phyloP scores from a whole-genome alignment of 2,113 vertebrate genomes.

The Ictidomys tridecemlineatus region DNA sequence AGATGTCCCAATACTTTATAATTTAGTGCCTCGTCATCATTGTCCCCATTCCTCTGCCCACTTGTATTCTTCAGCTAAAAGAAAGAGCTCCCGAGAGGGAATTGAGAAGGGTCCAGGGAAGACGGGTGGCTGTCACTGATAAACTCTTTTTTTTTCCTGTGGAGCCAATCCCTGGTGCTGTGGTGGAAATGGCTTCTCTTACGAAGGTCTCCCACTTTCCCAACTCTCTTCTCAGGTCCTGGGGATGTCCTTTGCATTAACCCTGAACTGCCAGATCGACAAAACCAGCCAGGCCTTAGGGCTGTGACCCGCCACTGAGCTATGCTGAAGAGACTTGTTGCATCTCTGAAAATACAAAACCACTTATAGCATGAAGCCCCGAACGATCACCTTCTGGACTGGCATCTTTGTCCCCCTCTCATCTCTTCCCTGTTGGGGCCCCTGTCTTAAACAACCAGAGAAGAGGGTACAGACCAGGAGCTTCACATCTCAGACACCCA shows the following conservation, averaged over 20 bases:
- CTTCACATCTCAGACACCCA: constrained; percentile 8
- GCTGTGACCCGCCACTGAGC: constrained; percentile 53
- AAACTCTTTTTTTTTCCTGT: constrained; percentile 23
- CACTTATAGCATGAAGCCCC: not conserved
- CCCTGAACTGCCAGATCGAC: constrained; percentile 85
- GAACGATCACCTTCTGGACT: not conserved
- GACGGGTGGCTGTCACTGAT: not conserved
- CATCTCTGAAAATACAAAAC: constrained; percentile 51
- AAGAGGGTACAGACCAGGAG: constrained; percentile 12
- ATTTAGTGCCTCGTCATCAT: not conserved
- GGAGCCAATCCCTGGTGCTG: not conserved
- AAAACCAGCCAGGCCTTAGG: constrained; percentile 81
- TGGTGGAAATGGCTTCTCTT: not conserved
- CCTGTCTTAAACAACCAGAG: constrained; percentile 28
- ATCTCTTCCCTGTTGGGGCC: not conserved
- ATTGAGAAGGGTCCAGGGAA: not conserved
- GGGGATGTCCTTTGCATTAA: constrained; percentile 86
- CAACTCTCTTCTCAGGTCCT: constrained; percentile 80
- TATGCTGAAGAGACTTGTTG: constrained; percentile 50
- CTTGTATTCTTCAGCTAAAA: not conserved
- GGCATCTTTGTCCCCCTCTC: not conserved
- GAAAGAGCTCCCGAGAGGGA: not conserved
- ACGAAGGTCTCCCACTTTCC: constrained; percentile 49
- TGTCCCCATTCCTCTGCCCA: not conserved
- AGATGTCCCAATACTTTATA: not conserved